These are phyloP conservation scores for Petaurus breviceps DNA, from an alignment of 2,113 vertebrate species.

Conservation along the genomic window DNA sequence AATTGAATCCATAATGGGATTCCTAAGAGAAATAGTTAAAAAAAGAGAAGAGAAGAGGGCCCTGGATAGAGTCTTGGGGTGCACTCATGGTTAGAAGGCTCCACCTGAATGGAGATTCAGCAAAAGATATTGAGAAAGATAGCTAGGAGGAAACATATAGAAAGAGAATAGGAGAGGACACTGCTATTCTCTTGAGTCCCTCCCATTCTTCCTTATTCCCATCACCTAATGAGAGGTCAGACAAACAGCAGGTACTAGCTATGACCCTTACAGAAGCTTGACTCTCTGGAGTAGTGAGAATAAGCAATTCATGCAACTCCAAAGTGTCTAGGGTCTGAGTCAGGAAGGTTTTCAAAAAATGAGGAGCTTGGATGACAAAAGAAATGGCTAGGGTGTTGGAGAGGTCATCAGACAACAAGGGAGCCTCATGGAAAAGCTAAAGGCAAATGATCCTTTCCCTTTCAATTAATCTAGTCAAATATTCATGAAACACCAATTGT, in stretches of 20 bases:
- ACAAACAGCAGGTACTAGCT: neutral
- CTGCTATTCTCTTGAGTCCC: neutral
- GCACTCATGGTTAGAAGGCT: neutral
- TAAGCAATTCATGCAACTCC: neutral
- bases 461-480: neutral
- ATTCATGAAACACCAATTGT: neutral
- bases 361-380: neutral
- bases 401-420: neutral
- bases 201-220: neutral
- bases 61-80: neutral
- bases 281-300: neutral
- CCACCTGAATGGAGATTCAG: neutral
- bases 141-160: neutral
- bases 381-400: neutral
- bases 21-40: neutral
- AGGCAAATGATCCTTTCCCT: neutral
- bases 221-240: neutral
- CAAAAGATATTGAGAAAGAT: neutral
- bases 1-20: neutral
- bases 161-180: neutral
- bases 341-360: neutral
- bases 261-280: neutral
- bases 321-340: neutral
- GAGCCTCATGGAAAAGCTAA: neutral
- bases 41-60: neutral